These are phyloP conservation scores for Caenorhabditis sp. DNA, from an alignment of 2,888 invertebrate genomes.

Conservation along the genomic window DNA sequence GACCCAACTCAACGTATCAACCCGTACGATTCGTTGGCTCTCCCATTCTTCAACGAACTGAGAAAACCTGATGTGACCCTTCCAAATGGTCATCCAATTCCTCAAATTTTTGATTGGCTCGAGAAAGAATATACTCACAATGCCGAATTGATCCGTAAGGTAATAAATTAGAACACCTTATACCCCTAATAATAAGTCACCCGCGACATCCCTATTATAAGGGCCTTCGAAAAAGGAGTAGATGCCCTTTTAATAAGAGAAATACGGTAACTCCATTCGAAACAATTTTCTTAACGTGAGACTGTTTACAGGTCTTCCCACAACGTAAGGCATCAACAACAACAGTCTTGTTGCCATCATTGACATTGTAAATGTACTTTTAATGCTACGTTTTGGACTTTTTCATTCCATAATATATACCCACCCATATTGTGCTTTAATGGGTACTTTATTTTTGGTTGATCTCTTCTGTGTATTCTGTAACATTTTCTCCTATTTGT, in stretches of 20 bases:
- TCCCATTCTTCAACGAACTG: conserved; percentile 35
- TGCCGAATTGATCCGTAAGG: conserved; percentile 14
- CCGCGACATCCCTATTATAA: no score
- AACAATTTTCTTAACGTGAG: neutral
- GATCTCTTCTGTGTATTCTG: neutral
- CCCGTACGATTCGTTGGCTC: conserved; percentile 29
- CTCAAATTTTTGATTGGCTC: conserved; percentile 44
- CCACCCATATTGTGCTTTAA: neutral
- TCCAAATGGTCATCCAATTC: conserved; percentile 25
- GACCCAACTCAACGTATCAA: conserved; percentile 28
- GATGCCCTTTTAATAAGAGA: no score
- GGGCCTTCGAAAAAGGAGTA: no score
- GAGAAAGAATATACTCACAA: conserved; percentile 35
- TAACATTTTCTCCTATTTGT: neutral
- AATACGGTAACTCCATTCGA: neutral
- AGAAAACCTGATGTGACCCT: conserved; percentile 11
- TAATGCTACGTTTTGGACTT: neutral
- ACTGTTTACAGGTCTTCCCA: conserved; percentile 11
- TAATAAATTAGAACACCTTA: no score
- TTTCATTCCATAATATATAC: neutral
- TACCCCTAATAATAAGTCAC: no score
- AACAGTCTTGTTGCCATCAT: neutral
- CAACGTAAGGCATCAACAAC: neutral
- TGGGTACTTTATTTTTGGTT: neutral
- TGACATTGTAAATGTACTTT: neutral